Evolutionary conservation across 92 coral and sea anemone genomes (phyloP).

Genomic region (Porites lobata): DNA sequence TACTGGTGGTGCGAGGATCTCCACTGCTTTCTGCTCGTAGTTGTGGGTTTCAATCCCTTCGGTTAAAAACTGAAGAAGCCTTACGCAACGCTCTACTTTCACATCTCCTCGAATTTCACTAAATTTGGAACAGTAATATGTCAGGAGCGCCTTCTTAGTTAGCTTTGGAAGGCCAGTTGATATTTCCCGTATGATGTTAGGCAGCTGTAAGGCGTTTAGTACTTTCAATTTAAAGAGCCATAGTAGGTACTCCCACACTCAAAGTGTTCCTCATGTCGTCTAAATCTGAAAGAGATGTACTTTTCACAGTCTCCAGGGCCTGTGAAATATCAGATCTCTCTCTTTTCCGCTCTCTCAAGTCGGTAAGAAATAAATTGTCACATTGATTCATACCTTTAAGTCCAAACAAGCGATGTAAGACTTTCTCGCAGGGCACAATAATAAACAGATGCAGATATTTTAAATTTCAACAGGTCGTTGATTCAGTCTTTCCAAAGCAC

Average conservation of each 20-base stretch:
- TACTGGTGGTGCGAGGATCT: slow-evolving; percentile 4
- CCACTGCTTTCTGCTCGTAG: neutral
- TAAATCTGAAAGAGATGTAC: neutral
- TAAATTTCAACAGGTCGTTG: too few relatives aligned
- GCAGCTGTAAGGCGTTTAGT: neutral
- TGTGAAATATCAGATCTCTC: slow-evolving; percentile 9
- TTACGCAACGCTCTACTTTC: neutral
- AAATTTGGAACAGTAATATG: neutral
- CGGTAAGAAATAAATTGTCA: too few relatives aligned
- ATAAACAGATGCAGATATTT: too few relatives aligned
- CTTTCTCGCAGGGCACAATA: too few relatives aligned
- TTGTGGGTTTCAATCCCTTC: neutral
- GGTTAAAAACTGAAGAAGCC: neutral
- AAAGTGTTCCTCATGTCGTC: neutral
- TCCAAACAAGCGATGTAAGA: too few relatives aligned
- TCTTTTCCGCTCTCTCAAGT: neutral
- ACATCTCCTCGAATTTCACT: neutral
- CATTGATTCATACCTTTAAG: too few relatives aligned
- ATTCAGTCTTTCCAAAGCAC: too few relatives aligned
- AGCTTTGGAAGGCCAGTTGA: neutral
- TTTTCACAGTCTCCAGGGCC: neutral
- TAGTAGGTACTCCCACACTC: neutral
- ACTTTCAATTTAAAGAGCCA: slow-evolving; percentile 7
- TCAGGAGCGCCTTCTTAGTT: neutral
- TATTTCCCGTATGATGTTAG: neutral